phyloP scores from a whole-genome alignment of 2,797 vertebrate genomes.

The Sebastiscus albofasciatus region DNA sequence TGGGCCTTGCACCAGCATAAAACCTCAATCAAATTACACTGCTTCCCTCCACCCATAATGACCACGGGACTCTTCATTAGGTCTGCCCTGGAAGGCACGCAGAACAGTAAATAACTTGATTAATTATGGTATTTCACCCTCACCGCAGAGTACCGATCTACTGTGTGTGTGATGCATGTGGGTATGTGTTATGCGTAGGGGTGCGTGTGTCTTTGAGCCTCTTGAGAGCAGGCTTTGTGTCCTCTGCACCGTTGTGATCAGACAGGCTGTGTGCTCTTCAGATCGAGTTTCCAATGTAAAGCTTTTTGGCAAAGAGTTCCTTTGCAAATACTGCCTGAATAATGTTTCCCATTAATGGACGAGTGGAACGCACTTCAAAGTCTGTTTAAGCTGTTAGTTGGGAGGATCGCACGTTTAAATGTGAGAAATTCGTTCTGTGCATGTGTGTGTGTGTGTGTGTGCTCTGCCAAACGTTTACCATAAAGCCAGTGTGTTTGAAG shows the following conservation, averaged over 20 bases:
- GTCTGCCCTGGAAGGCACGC: constrained; percentile 28
- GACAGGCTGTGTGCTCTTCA: constrained; percentile 58
- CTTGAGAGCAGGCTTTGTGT: constrained; percentile 25
- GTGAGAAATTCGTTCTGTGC: constrained; percentile 72
- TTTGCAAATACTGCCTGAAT: constrained; percentile 75
- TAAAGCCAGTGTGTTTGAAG: constrained; percentile 82
- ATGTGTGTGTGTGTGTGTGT: constrained; percentile 10
- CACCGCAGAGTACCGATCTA: constrained; percentile 5
- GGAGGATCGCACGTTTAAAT: constrained; percentile 76
- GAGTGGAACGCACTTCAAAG: constrained; percentile 80
- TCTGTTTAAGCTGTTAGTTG: constrained; percentile 78
- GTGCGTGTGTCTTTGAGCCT: constrained; percentile 6
- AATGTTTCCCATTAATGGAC: constrained; percentile 78
- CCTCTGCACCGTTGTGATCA: constrained; percentile 38
- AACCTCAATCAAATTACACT: constrained; percentile 75
- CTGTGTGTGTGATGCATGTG: constrained; percentile 4
- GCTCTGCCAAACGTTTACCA: constrained; percentile 78
- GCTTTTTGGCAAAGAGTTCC: constrained; percentile 70
- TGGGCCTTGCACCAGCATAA: constrained; percentile 65
- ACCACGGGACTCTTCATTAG: constrained; percentile 56
- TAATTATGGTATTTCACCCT: constrained; percentile 50
- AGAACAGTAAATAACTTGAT: constrained; percentile 59
- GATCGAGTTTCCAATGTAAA: constrained; percentile 74
- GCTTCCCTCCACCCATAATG: constrained; percentile 54
- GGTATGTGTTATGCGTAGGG: constrained; percentile 6